Base-by-base conservation (phyloP, 2,113 vertebrate genomes). In the Anthoscopus minutus region DNA sequence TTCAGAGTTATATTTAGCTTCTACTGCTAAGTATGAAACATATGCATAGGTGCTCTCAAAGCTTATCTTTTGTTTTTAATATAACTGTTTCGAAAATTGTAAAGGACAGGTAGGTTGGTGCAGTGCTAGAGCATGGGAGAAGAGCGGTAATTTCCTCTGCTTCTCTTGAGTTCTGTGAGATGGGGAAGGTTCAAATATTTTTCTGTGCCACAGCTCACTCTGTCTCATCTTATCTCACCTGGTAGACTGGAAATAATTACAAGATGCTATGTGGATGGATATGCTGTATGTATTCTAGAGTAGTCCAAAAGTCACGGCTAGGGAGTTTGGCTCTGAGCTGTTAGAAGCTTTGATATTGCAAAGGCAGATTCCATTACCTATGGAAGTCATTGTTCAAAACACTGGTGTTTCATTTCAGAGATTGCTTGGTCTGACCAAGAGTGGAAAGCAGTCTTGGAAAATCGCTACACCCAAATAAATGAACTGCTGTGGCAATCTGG, bases 81-180 rank as follows among this genome's bases (percentile, higher is more conserved):
- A 5, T 22, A 71, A 11, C 12, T 45, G 10, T 27, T 93, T 74
- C 79, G 51, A 76, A 85, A 79, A 51, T 16, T 67, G 35, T 14
- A 30, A 51, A 89, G 30, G 45, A 48, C 18, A 51, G 33, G 38
- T 27, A 76, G 33, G 24, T 11, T 88, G 57, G 12, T 44, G 25
- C 15, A 8, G 30, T 60, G 38, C 33, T 86, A 35, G 24, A 62
- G 16, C 1, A 0, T 6, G 11, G 48, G 78, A 84, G 16, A 24
- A 0, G 8, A 56, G 53, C 0, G 0, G 35, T 40, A 10, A 37
- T 87, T 65, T 62, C 30, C 21, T 81, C 56, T 73, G 47, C 38
- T 78, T 15, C 23, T 44, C 7, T 48, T 42, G 56, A 35, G 16
- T 50, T 88, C 60, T 62, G 28, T 71, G 56, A 58, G 69, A n/a